Conservation (phyloP, 2,888 invertebrate genomes). For the Ypsolopha sequella region DNA sequence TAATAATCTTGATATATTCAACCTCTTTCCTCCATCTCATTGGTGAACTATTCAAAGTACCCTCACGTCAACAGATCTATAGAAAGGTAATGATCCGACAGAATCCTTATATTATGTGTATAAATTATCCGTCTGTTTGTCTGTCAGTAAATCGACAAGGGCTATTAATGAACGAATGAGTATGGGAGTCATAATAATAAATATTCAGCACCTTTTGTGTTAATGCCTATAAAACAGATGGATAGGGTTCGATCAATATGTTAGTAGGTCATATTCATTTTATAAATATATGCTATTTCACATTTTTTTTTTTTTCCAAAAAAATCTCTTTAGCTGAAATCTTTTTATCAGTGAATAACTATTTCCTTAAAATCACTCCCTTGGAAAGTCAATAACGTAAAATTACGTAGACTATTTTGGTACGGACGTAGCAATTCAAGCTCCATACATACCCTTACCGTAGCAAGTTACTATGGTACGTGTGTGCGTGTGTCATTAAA, state of each 20-base stretch:
- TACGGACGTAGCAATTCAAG: too few species aligned
- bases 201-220: constrained; percentile 42
- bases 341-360: too few species aligned
- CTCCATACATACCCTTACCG: too few species aligned
- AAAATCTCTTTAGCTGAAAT: too few species aligned
- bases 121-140: constrained; percentile 9
- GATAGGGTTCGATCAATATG: constrained; percentile 8
- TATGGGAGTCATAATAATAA: constrained; percentile 28
- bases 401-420: too few species aligned
- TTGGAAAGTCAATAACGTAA: too few species aligned
- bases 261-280: too few species aligned
- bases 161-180: constrained; percentile 32
- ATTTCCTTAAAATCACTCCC: too few species aligned
- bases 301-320: too few species aligned
- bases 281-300: too few species aligned
- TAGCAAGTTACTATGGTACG: too few species aligned
- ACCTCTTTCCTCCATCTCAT: constrained; percentile 16
- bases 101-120: constrained; percentile 6
- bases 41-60: constrained; percentile 11
- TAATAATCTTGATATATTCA: constrained; percentile 1
- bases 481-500: too few species aligned
- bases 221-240: constrained; percentile 34
- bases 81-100: constrained; percentile 50
- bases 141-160: constrained; percentile 27
- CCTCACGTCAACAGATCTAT: constrained; percentile 27